Evolutionary conservation across 2,797 vertebrate genomes (phyloP), one percentile per base, ranked within the genome.

Genomic region (Centropyge bicolor): DNA sequence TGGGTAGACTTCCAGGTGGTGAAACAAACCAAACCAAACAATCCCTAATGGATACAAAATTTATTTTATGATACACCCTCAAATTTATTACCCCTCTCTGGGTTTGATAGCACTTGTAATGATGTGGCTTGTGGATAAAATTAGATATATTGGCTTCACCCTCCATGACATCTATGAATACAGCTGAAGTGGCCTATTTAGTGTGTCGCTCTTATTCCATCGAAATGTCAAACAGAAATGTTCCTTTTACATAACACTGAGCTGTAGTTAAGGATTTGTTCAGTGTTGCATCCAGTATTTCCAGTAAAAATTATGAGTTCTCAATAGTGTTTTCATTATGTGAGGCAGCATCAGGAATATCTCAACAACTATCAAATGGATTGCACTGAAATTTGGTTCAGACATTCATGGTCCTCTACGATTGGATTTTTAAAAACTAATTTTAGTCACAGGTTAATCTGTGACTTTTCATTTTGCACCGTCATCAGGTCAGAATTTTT

Each of bases 21-120:
- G 14, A 36, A 71, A 70, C 16, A 31, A 74, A 51, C 19, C 12
- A 59, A 66, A 52, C 22, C 40, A 62, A 62, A 36, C 41, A 19
- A 41, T 72, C 16, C 3, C 11, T 9, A 16, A 31, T 13, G 6
- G 2, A 40, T 17, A 17, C 22, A 20, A 20, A 22, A 3, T 19
- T 8, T 19, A 20, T 62, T 27, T 10, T 52, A 11, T 41, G n/a
- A 36, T 49, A 22, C 43, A 20, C 41, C 6, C 9, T 40, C n/a
- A 45, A 45, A 35, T 43, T 20, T 16, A 2, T 35, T 31, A 57
- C 17, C 12, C 13, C 4, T 16, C 31, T 6, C 8, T 36, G 0
- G 3, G 12, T 52, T 48, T 36, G 20, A 22, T 22, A 14, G 20
- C 14, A 35, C 40, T 46, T 70, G 59, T 14, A 38, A 63, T 62